These are phyloP conservation scores for Phyllostomus hastatus DNA, from an alignment of 2,113 vertebrate species.

Conservation along the genomic window DNA sequence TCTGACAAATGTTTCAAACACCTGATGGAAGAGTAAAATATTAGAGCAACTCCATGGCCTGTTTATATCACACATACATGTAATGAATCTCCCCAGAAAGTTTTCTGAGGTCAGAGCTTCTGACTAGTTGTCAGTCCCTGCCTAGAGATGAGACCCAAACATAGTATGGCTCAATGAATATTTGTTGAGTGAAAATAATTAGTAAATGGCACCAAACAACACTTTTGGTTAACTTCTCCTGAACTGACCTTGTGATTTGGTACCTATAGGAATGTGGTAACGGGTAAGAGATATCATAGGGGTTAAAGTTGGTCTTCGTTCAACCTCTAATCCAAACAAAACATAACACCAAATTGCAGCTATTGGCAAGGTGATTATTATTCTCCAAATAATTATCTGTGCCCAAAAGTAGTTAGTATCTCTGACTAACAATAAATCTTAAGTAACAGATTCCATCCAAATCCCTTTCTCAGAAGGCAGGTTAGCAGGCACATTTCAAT, in stretches of 20 bases:
- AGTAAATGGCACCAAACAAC: background rate
- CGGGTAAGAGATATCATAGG: background rate
- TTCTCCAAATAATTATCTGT: background rate
- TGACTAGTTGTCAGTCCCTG: background rate
- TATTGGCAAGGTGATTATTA: background rate
- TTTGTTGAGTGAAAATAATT: background rate
- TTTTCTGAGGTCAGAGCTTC: background rate
- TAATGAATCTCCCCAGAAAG: background rate
- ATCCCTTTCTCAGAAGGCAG: background rate
- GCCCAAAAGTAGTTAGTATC: background rate
- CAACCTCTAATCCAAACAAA: background rate
- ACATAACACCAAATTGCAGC: background rate
- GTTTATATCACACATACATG: background rate
- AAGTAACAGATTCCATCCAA: background rate
- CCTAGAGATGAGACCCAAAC: background rate
- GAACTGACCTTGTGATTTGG: background rate
- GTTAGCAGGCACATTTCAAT: background rate
- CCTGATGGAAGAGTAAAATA: background rate
- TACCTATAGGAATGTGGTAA: background rate
- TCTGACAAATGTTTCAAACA: conserved; percentile 7
- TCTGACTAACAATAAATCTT: background rate
- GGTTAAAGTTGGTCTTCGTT: background rate
- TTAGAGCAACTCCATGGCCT: background rate
- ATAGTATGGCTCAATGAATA: background rate
- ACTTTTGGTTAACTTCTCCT: background rate